These are phyloP conservation scores for Drosophila simulans DNA, from an alignment of 1,140 invertebrate genomes.

Conservation along the genomic window DNA sequence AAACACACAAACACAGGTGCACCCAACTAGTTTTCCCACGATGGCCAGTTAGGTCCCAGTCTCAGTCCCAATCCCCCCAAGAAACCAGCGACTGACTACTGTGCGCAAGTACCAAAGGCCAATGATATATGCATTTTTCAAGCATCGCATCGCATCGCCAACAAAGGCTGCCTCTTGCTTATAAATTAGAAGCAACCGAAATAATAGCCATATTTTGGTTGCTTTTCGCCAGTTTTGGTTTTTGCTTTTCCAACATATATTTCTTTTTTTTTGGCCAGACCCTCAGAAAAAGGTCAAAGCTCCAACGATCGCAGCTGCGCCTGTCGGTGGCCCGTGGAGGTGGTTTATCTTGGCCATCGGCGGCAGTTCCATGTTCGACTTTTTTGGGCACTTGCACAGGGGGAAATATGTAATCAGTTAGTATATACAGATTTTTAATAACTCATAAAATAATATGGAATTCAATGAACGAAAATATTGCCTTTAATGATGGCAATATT, in stretches of 20 bases:
- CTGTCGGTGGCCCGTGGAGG: constrained; percentile 35
- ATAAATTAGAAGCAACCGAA: constrained; percentile 80
- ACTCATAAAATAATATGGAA: neutral
- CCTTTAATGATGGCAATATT: no score
- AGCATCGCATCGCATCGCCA: constrained; percentile 33
- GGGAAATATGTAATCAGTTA: constrained; percentile 1
- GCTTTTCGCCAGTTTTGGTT: constrained; percentile 27
- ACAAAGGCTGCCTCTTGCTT: constrained; percentile 56
- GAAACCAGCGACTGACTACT: constrained; percentile 63
- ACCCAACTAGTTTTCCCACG: constrained; percentile 74
- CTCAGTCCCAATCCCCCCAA: constrained; percentile 1
- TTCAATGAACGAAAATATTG: no score
- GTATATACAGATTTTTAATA: neutral
- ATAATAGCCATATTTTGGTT: constrained; percentile 77
- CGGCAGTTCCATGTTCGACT: constrained; percentile 48
- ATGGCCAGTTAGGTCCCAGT: constrained; percentile 41
- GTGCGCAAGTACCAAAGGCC: constrained; percentile 75
- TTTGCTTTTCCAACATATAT: constrained; percentile 3
- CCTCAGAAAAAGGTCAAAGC: constrained; percentile 80
- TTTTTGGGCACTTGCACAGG: constrained; percentile 32
- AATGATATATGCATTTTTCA: constrained; percentile 83
- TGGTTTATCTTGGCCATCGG: constrained; percentile 70
- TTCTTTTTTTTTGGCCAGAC: constrained; percentile 51
- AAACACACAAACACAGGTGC: constrained; percentile 8
- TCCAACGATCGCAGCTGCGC: constrained; percentile 69